Evolutionary conservation across 2,113 vertebrate species (phyloP), one percentile per base, ranked within the genome.

Genomic region (Puffinus mauretanicus): DNA sequence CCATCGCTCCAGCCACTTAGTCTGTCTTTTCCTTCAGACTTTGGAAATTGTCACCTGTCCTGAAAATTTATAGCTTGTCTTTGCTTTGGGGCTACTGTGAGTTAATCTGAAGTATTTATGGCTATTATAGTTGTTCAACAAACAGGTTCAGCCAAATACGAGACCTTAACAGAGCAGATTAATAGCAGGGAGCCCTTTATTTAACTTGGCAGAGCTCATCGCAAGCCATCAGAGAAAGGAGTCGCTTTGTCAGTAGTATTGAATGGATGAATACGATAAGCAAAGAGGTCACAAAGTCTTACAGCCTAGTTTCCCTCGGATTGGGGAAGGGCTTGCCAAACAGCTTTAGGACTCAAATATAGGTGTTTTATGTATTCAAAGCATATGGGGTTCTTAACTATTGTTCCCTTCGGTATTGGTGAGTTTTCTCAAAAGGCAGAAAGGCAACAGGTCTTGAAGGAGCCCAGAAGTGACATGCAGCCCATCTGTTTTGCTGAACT

Each of bases 201-300:
- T 96, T 91, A 89, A 93, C 72, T 96, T 94, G 93, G 88, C 92
- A 86, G 80, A 49, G 51, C 61, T 93, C 52, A 83, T 86, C 92
- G 83, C n/a, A 85, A 77, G 47, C 89, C 89, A 69, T 66, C 86
- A 94, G 84, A 93, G 78, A 32, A 88, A 71, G 29, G 58, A 88
- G 71, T 87, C 52, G 46, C 73, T 93, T 93, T 88, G 82, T 94
- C 72, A 84, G 72, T 52, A 21, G 73, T 49, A 58, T 70, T 76
- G 58, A 40, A 51, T 91, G 82, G 81, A 87, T 92, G 86, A 86
- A 93, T 94, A 93, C 71, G 77, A 72, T 86, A 90, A 90, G 84
- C 26, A 42, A 82, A 81, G 80, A 80, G 79, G 83, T 92, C 60
- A 61, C 30, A 21, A 49, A 46, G 34, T 26, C 62, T 67, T 82